Percentiles rank a stretch among this genome's conserved stretches.
Evolutionary conservation across 2,888 invertebrate genomes (phyloP).

Genomic region (Morinoia aosen): DNA sequence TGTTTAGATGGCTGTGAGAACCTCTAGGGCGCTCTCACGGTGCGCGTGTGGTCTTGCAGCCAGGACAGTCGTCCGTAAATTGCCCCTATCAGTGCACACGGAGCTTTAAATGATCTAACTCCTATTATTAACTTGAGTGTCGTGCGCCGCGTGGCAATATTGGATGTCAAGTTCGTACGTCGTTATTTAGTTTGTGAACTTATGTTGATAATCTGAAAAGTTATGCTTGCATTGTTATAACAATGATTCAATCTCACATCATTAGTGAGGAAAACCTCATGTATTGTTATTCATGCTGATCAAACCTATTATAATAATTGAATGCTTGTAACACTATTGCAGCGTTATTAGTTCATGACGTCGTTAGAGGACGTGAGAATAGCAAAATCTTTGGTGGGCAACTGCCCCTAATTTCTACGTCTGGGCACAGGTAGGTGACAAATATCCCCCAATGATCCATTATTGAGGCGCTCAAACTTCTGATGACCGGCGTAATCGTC

Average conservation of each 20-base stretch:
- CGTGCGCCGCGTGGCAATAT: not conserved
- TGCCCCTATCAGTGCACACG: not conserved
- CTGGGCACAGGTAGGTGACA: conserved; percentile 29
- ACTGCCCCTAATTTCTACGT: not conserved
- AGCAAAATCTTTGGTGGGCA: not conserved
- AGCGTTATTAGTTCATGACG: no score
- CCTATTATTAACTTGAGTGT: not conserved
- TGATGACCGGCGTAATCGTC: not conserved
- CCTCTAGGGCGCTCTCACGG: conserved; percentile 26
- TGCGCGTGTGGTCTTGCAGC: conserved; percentile 23
- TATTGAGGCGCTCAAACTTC: not conserved
- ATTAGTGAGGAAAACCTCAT: not conserved
- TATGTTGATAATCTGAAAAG: not conserved
- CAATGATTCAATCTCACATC: not conserved
- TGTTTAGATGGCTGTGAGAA: not conserved
- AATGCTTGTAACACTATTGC: no score
- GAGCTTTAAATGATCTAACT: not conserved
- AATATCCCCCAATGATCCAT: conserved; percentile 16
- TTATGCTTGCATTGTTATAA: not conserved
- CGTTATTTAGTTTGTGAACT: not conserved
- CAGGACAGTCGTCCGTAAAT: not conserved
- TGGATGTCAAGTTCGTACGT: not conserved
- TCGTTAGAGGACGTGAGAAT: not conserved
- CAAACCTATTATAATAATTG: not conserved
- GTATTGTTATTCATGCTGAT: not conserved